These are phyloP conservation scores for Hydractinia echinata DNA, from an alignment of 30 jellyfish, hydroid and myxozoan species.

Conservation along the genomic window DNA sequence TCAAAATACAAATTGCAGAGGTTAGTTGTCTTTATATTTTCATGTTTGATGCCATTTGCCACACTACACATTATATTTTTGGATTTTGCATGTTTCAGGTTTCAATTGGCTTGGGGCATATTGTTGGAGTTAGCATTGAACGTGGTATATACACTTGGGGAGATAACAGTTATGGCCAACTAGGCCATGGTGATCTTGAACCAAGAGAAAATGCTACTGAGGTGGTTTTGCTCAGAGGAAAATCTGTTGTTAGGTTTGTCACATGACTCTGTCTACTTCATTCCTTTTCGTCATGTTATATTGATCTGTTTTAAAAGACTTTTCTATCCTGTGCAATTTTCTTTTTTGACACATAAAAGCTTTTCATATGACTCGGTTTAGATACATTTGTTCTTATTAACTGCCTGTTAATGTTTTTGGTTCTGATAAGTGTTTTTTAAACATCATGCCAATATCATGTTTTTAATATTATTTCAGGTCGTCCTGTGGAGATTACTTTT, in stretches of 20 bases:
- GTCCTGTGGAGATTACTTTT: constrained; percentile 78
- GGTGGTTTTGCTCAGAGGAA: constrained; percentile 79
- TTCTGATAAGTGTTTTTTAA: background rate
- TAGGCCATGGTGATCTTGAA: constrained; percentile 81
- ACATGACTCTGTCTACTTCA: too few relatives aligned
- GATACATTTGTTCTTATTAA: background rate
- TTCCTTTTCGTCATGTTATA: too few relatives aligned
- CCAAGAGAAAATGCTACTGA: constrained; percentile 83
- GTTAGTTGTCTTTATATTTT: constrained; percentile 20
- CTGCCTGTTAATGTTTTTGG: background rate
- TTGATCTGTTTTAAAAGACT: too few relatives aligned
- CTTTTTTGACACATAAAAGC: background rate
- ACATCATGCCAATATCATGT: background rate
- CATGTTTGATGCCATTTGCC: background rate
- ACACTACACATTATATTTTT: background rate
- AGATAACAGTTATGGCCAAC: constrained; percentile 91
- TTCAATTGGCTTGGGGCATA: constrained; percentile 87
- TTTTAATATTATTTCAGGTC: constrained; percentile 34
- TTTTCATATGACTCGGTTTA: background rate
- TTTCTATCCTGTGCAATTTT: background rate
- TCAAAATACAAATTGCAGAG: constrained; percentile 77
- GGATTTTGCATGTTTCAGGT: constrained; percentile 36
- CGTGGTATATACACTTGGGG: constrained; percentile 95
- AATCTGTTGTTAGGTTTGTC: constrained; percentile 62
- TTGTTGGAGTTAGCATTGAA: constrained; percentile 78